Base-by-base conservation (phyloP, 1,140 invertebrate species). In the Bombyx mori region DNA sequence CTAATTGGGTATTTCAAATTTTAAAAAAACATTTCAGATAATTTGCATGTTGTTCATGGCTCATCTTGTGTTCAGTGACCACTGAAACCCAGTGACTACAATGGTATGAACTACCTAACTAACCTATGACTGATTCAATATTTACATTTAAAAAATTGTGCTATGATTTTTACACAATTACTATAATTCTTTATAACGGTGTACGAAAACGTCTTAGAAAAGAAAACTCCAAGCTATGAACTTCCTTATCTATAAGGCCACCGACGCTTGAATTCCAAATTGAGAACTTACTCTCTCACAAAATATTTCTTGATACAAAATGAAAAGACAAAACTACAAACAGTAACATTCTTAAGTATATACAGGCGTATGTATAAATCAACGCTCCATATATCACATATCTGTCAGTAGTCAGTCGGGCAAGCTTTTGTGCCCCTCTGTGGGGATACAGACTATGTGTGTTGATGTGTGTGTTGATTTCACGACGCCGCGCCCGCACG, bases 381-480 rank as follows among this genome's bases (percentile, higher is more conserved):
- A 47, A 9, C 42, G 22, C 42, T 35, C 8, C 18, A 51, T 51
- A 51, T 51, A 51, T 51, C 22, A 51, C 50, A 51, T 51, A 51
- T 53, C 61, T 62, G 57, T 66, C 73, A 65, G 77, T 80, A 84
- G 81, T 84, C 80, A 82, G 77, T 82, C 76, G 76, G 72, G 65
- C 71, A 72, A 70, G 78, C 78, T 79, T 76, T 80, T 76, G 79
- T 84, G 77, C 77, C 80, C 78, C 82, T 78, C 74, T 63, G 71
- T 73, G 69, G 75, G 79, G 77, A 59, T 68, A 66, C 63, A 60
- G 56, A 63, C 61, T 57, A 52, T 58, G 52, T 44, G 56, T 72
- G 58, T 69, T 66, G 61, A 71, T 81, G 80, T 77, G 79, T 86
- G 80, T 72, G 82, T 87, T 86, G 82, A 85, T 85, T 85, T 83